Base-by-base conservation (phyloP, 2,888 invertebrate species). In the Mesodorylaimus sp. region DNA sequence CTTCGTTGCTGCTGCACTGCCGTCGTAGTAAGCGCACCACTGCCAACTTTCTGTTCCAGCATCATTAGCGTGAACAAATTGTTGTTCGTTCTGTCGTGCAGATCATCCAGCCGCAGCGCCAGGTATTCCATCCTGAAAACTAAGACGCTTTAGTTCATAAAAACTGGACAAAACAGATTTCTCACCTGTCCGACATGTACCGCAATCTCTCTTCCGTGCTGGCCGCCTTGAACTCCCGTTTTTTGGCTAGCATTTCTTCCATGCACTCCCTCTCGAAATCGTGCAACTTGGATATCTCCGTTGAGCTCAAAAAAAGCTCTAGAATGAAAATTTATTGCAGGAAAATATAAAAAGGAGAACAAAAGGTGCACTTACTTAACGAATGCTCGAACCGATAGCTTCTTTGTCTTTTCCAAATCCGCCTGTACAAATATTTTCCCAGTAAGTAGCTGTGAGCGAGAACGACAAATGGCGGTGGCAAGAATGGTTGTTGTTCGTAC, bases 241-340 rank as follows among this genome's bases (percentile, higher is more conserved):
- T 87, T 68, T 88, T 86, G 57, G 85, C 79, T 57, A 71, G 69
- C 67, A 87, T 86, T 25, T 89, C 91, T 70, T 95, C 93, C 47
- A 95, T 86, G 67, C 93, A 91, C 64, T 95, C 93, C 67, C 95
- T 93, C 65, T 95, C 95, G 68, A 93, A 95, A 67, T 95, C 93
- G 64, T 93, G 89, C 48, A 93, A 71, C 50, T 88, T 77, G 66
- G 93, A 91, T 72, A 88, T 77, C 66, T 91, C 89, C 61, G 88
- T 88, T 53, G 81, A 81, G 62, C 86, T 86, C 64, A 95, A 75
- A 68, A 91, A 91, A 52, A 93, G 72, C 68, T 95, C 74, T 74
- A 59, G 16, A 62, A 58, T 26, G 7, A 43, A 43, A 43, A 26
- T 7, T 26, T 26, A 43, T 7, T 10, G 7, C 41, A 21, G 21